phyloP scores from a whole-genome alignment of 2,888 invertebrate species.

The Pardosa pseudoannulata region DNA sequence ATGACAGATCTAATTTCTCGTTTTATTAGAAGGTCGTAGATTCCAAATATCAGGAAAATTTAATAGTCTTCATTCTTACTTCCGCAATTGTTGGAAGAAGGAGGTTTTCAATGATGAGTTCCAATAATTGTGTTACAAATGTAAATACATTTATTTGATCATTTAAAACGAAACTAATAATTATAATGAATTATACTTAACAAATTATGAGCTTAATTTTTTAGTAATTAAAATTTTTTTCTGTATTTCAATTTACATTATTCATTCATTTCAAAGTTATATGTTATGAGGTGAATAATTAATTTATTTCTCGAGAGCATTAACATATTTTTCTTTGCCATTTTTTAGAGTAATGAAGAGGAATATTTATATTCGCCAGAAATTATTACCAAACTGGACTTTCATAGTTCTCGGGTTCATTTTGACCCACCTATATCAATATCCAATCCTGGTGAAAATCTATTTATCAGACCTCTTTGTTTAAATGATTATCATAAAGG shows the following conservation, averaged over 20 bases:
- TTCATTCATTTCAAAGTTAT: too few species aligned
- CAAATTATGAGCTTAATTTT: too few species aligned
- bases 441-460: slow-evolving; percentile 67
- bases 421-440: slow-evolving; percentile 66
- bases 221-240: too few species aligned
- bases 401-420: slow-evolving; percentile 40
- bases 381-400: slow-evolving; percentile 46
- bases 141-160: slow-evolving; percentile 7
- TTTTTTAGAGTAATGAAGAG: slow-evolving; percentile 34
- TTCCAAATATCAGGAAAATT: too few species aligned
- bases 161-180: background rate
- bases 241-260: too few species aligned
- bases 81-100: too few species aligned
- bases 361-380: slow-evolving; percentile 56
- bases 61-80: too few species aligned
- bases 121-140: slow-evolving; percentile 40
- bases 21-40: too few species aligned
- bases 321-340: background rate
- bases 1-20: background rate
- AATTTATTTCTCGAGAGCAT: background rate
- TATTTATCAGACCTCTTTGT: slow-evolving; percentile 52
- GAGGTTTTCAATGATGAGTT: slow-evolving; percentile 25
- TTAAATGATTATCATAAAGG: slow-evolving; percentile 70
- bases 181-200: too few species aligned
- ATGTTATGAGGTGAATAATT: background rate